A percentile compares a stretch with the other conserved stretches of the same genome.
phyloP scores from a whole-genome alignment of 2,797 vertebrate genomes.

The Muscicapa comitata region DNA sequence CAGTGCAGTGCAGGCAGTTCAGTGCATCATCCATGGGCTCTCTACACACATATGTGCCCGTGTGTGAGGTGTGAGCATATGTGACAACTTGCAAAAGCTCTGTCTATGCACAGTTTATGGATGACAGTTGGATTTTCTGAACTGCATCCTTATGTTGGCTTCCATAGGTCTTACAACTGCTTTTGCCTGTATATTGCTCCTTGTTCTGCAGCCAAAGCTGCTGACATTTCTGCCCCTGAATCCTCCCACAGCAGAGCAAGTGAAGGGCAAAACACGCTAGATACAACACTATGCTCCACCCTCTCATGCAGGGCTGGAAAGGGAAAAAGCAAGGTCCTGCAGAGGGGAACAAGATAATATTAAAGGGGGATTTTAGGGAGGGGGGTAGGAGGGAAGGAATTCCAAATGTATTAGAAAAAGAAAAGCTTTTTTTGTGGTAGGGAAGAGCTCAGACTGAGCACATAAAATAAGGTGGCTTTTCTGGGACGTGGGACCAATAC shows the following conservation, averaged over 20 bases:
- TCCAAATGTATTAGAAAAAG: not conserved
- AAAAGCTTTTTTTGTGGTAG: not conserved
- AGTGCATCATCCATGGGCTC: not conserved
- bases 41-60: not conserved
- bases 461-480: not conserved
- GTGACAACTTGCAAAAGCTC: constrained; percentile 28
- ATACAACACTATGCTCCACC: not conserved
- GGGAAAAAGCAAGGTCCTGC: not conserved
- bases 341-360: not conserved
- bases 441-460: not conserved
- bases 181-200: not conserved
- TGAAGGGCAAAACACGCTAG: not conserved
- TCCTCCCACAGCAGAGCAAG: not conserved
- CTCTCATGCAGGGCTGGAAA: not conserved
- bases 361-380: not conserved
- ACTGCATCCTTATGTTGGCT: not conserved
- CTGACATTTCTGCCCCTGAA: not conserved
- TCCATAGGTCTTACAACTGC: not conserved
- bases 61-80: not conserved
- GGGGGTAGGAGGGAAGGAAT: not conserved
- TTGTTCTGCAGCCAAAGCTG: not conserved
- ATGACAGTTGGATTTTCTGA: not conserved
- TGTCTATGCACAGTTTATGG: not conserved
- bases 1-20: not conserved
- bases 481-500: not conserved